Percentiles rank a stretch among this genome's conserved stretches.
phyloP scores from a whole-genome alignment of 2,113 vertebrate genomes.

The Cryptotis parvus region DNA sequence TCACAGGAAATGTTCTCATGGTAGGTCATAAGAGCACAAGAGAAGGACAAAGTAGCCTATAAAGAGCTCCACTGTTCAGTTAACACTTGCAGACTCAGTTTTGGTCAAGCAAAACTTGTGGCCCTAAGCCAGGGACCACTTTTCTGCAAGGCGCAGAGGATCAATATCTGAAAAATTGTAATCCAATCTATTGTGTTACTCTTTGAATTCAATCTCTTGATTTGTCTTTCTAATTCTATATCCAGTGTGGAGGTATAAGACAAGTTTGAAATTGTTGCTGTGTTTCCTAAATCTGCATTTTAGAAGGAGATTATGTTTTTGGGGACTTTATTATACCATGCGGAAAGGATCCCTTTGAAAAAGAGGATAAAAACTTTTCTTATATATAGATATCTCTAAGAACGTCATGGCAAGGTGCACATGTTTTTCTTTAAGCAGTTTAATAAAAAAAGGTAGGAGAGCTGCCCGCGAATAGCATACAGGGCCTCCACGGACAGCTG shows the following conservation, averaged over 20 bases:
- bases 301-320: not conserved
- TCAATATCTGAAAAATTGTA: not conserved
- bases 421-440: too few species aligned
- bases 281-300: constrained; percentile 1
- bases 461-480: too few species aligned
- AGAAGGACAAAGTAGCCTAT: not conserved
- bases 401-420: too few species aligned
- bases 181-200: not conserved
- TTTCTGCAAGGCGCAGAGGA: not conserved
- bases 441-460: too few species aligned
- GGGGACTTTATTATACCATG: not conserved
- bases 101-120: not conserved
- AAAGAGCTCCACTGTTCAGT: not conserved
- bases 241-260: not conserved
- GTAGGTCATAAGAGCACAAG: too few species aligned
- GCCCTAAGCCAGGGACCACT: not conserved
- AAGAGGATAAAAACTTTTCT: not conserved
- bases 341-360: not conserved
- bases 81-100: not conserved
- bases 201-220: not conserved
- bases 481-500: too few species aligned
- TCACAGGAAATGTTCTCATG: not conserved
- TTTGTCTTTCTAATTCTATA: not conserved
- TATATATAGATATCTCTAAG: too few species aligned
- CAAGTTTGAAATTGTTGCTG: not conserved